These are phyloP conservation scores for Clytia hemisphaerica DNA, from an alignment of 30 jellyfish, hydroid and myxozoan species.

Conservation along the genomic window DNA sequence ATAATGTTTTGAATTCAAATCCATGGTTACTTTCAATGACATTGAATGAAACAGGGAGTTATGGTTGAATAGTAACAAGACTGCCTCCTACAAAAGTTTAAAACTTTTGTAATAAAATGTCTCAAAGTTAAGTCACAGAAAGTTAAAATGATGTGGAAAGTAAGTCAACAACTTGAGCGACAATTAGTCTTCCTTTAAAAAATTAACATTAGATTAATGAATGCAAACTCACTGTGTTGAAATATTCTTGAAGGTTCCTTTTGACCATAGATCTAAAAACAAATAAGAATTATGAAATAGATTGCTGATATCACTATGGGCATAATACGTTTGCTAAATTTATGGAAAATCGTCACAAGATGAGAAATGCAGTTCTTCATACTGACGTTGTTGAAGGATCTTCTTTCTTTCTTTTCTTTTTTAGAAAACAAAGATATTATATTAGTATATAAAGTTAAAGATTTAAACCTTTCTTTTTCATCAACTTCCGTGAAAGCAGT, in stretches of 20 bases:
- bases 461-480: constrained; percentile 71
- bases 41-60: neutral
- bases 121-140: neutral
- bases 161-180: neutral
- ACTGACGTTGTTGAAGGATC: too few relatives aligned
- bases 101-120: neutral
- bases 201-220: neutral
- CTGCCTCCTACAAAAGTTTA: too few relatives aligned
- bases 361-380: too few relatives aligned
- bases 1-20: neutral
- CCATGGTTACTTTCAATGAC: neutral
- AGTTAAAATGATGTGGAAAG: neutral
- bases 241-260: constrained; percentile 64
- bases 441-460: too few relatives aligned
- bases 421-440: too few relatives aligned
- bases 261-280: constrained; percentile 61
- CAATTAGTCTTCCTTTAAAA: too few relatives aligned
- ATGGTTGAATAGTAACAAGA: too few relatives aligned
- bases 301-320: too few relatives aligned
- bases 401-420: too few relatives aligned
- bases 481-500: constrained; percentile 42
- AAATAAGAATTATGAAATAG: neutral
- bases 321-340: too few relatives aligned
- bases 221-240: constrained; percentile 46
- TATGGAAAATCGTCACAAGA: too few relatives aligned